A percentile compares a stretch with the other conserved stretches of the same genome.
Conservation (phyloP, 2,113 vertebrate genomes). For the Pituophis catenifer region DNA sequence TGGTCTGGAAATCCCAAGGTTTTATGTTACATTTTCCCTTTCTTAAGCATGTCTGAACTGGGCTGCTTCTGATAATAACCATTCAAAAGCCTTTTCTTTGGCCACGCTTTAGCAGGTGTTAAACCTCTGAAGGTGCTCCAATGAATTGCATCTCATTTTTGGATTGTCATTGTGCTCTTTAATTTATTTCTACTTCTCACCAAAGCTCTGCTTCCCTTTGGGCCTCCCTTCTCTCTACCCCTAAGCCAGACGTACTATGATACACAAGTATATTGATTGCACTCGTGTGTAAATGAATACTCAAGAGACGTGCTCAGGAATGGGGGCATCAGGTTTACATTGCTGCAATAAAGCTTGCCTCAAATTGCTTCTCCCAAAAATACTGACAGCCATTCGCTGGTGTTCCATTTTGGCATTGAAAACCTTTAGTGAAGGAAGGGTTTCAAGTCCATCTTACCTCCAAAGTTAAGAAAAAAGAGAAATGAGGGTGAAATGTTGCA, state of each 20-base stretch:
- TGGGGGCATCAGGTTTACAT: slow-evolving; percentile 26
- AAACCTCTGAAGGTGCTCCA: slow-evolving; percentile 23
- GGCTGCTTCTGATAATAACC: background rate
- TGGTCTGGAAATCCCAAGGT: background rate
- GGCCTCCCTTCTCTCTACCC: background rate
- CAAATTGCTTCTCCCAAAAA: background rate
- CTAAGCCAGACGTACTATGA: fast-evolving
- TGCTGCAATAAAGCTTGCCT: background rate
- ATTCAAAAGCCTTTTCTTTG: background rate
- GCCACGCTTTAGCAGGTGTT: background rate
- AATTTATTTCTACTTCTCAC: slow-evolving; percentile 1
- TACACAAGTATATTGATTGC: fast-evolving
- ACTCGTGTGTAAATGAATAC: background rate
- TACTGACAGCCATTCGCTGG: background rate
- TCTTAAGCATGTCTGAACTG: background rate
- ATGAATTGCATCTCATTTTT: background rate
- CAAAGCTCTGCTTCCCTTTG: background rate
- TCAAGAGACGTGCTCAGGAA: background rate
- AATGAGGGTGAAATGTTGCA: background rate
- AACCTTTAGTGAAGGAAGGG: background rate
- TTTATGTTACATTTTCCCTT: too few species aligned
- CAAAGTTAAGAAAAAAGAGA: background rate
- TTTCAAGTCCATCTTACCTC: background rate
- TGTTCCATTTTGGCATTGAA: background rate
- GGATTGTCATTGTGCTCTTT: background rate